phyloP scores from a whole-genome alignment of 2,888 invertebrate species.

The Cerceris rybyensis region DNA sequence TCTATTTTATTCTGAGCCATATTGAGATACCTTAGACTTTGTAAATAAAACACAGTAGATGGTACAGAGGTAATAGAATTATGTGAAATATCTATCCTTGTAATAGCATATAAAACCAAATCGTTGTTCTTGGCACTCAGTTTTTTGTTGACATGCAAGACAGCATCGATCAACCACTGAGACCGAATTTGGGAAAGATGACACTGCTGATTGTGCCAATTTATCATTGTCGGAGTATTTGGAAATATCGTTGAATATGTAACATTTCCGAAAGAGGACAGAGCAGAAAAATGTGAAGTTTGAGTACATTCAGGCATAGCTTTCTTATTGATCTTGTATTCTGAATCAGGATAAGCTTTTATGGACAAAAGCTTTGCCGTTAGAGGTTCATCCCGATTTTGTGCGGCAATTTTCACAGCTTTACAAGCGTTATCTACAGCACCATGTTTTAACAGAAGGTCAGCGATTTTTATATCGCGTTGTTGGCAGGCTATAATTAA shows the following conservation, averaged over 20 bases:
- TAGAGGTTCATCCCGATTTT: conserved; percentile 88
- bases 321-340: conserved; percentile 95
- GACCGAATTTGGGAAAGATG: conserved; percentile 88
- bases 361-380: conserved; percentile 92
- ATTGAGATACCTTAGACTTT: conserved; percentile 92
- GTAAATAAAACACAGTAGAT: conserved; percentile 90
- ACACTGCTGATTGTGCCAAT: conserved; percentile 94
- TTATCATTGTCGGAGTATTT: conserved; percentile 92
- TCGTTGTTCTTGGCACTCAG: conserved; percentile 86
- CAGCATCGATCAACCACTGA: conserved; percentile 93
- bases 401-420: conserved; percentile 90
- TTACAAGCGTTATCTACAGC: conserved; percentile 94
- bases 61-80: conserved; percentile 93
- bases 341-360: conserved; percentile 94
- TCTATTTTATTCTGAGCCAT: conserved; percentile 94
- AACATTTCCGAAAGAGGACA: conserved; percentile 84
- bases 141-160: conserved; percentile 92
- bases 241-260: conserved; percentile 92
- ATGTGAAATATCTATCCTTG: conserved; percentile 95
- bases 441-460: conserved; percentile 89
- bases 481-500: conserved; percentile 88
- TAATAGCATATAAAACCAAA: conserved; percentile 93
- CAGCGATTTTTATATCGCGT: conserved; percentile 88
- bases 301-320: conserved; percentile 87
- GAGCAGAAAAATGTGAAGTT: conserved; percentile 83